Conservation (phyloP, 2,797 vertebrate species). For the Semaprochilodus insignis region DNA sequence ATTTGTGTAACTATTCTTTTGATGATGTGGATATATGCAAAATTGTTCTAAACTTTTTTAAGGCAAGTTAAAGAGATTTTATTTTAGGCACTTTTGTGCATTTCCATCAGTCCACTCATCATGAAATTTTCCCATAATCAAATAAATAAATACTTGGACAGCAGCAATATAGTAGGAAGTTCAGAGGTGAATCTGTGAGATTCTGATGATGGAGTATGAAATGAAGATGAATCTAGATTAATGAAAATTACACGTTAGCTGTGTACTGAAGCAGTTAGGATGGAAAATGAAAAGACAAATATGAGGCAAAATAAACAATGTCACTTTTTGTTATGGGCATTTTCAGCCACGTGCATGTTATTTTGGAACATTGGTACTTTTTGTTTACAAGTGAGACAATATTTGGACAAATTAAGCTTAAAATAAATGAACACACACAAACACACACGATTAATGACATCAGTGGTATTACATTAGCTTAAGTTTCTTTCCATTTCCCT, state of each 20-base stretch:
- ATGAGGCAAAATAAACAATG: neutral
- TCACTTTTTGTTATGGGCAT: neutral
- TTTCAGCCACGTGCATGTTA: neutral
- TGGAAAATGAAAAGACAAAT: conserved; percentile 3
- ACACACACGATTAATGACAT: neutral
- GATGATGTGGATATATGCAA: no score
- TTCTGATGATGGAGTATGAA: neutral
- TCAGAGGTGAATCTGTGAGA: no score
- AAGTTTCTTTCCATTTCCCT: neutral
- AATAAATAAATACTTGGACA: no score
- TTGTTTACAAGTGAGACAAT: neutral
- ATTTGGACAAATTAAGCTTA: neutral
- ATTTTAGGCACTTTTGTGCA: no score
- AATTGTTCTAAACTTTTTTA: no score
- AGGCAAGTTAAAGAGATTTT: no score
- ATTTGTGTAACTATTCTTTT: no score
- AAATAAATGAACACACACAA: neutral
- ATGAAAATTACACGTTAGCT: neutral
- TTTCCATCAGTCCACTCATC: no score
- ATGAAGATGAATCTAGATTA: neutral
- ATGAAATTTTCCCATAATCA: no score
- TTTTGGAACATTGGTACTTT: neutral
- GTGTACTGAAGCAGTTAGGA: neutral
- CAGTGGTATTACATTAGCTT: neutral
- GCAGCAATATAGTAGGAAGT: no score